Percentiles rank a stretch among this genome's conserved stretches.
Conservation (phyloP, 2,113 vertebrate genomes). For the Aptenodytes forsteri region DNA sequence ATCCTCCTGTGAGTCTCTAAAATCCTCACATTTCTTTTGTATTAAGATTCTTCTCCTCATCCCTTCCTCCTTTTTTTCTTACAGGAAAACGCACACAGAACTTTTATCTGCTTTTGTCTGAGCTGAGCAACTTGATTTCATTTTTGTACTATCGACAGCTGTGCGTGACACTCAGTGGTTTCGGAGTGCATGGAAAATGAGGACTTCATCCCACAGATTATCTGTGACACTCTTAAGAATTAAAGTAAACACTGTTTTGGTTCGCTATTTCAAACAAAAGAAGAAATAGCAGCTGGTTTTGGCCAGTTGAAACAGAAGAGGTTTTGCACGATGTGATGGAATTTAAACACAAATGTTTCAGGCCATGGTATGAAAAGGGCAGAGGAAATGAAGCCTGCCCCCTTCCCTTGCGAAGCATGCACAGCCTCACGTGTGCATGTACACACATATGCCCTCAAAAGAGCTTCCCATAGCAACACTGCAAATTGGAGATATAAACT, state of each 20-base stretch:
- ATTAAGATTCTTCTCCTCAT: neutral
- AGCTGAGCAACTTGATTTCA: neutral
- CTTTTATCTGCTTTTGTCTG: conserved; percentile 24
- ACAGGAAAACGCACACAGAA: neutral
- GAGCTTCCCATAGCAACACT: neutral
- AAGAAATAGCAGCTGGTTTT: conserved; percentile 46
- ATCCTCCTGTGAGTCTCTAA: conserved; percentile 51
- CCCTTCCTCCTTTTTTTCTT: neutral
- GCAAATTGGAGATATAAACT: neutral
- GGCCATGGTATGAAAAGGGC: neutral
- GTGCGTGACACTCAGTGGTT: neutral
- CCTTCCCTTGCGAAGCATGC: neutral
- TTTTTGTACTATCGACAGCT: conserved; percentile 23
- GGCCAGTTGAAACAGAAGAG: neutral
- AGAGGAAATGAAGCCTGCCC: neutral
- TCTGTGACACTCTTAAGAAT: conserved; percentile 45
- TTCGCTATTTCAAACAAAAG: conserved; percentile 45
- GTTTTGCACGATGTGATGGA: neutral
- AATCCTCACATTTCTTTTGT: conserved; percentile 30
- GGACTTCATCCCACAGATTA: conserved; percentile 50
- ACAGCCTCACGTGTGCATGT: fast-evolving
- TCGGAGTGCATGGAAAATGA: conserved; percentile 12
- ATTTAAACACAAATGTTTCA: conserved; percentile 30
- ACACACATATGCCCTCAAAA: neutral
- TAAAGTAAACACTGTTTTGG: conserved; percentile 43